These are phyloP conservation scores for Leptodactylus fuscus DNA, from an alignment of 2,113 vertebrate species.

Conservation along the genomic window DNA sequence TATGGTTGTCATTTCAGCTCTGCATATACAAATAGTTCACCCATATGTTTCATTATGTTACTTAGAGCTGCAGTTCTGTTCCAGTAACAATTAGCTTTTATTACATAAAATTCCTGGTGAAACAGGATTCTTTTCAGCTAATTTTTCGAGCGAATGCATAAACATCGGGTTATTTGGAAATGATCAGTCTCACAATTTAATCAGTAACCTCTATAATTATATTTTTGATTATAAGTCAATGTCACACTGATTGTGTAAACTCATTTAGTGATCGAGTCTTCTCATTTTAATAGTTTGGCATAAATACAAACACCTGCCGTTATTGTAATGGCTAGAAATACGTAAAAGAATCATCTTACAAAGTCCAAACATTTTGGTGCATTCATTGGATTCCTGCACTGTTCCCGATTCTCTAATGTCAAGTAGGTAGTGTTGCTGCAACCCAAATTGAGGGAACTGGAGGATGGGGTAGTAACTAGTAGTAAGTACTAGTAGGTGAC, in stretches of 20 bases:
- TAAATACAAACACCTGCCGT: conserved; percentile 1
- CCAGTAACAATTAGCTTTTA: neutral
- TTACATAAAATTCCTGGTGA: neutral
- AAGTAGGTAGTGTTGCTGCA: too few species aligned
- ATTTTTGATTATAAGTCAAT: neutral
- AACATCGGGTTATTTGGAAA: neutral
- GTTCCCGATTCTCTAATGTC: too few species aligned
- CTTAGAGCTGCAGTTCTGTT: neutral
- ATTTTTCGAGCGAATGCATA: conserved; percentile 6
- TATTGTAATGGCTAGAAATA: neutral
- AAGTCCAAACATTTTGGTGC: neutral
- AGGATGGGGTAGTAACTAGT: too few species aligned
- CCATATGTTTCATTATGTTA: conserved; percentile 21
- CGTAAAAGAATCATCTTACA: neutral
- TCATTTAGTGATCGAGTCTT: neutral
- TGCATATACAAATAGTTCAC: neutral
- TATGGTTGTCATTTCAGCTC: neutral
- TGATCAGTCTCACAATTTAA: neutral
- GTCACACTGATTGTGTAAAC: neutral
- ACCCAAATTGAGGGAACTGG: too few species aligned
- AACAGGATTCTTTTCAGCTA: neutral
- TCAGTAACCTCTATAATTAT: conserved; percentile 3
- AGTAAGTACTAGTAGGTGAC: too few species aligned
- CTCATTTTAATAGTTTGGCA: conserved; percentile 5
- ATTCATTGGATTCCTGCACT: too few species aligned